Evolutionary conservation across 1,140 invertebrate genomes (phyloP).

Genomic region (Hetaerina americana): DNA sequence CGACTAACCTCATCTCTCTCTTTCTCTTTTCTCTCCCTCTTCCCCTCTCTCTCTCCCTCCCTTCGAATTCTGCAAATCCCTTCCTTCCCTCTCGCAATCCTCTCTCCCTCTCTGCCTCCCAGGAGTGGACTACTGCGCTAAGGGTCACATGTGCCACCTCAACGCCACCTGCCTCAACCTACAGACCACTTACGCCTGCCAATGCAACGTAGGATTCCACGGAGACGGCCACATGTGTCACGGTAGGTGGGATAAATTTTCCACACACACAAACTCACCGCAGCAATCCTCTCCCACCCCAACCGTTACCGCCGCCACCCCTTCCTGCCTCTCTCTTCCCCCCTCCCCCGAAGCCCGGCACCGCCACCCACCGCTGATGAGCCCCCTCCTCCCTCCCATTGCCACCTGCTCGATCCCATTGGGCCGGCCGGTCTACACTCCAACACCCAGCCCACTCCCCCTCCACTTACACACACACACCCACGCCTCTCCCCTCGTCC

Average conservation of each 20-base stretch:
- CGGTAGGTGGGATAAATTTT: slow-evolving; percentile 35
- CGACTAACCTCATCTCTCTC: too few relatives aligned
- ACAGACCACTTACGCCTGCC: slow-evolving; percentile 69
- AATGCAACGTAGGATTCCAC: slow-evolving; percentile 66
- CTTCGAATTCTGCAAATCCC: too few relatives aligned
- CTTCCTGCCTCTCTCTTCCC: not conserved
- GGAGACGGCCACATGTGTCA: slow-evolving; percentile 65
- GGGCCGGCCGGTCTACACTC: not conserved
- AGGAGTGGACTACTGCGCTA: slow-evolving; percentile 80
- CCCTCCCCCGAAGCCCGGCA: not conserved
- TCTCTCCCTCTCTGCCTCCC: not conserved
- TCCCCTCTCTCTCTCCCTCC: not conserved
- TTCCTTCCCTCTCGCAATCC: not conserved
- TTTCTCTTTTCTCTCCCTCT: not conserved
- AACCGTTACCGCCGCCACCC: not conserved
- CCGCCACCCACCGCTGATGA: too few relatives aligned
- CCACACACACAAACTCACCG: too few relatives aligned
- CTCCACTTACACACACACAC: too few relatives aligned
- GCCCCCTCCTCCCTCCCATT: too few relatives aligned
- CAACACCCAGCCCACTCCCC: too few relatives aligned
- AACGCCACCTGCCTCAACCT: slow-evolving; percentile 77
- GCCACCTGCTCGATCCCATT: too few relatives aligned
- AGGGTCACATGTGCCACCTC: slow-evolving; percentile 66
- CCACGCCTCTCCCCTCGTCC: too few relatives aligned
- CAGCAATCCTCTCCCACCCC: not conserved